Conservation (phyloP, 2,113 vertebrate species). For the Chloebia gouldiae region DNA sequence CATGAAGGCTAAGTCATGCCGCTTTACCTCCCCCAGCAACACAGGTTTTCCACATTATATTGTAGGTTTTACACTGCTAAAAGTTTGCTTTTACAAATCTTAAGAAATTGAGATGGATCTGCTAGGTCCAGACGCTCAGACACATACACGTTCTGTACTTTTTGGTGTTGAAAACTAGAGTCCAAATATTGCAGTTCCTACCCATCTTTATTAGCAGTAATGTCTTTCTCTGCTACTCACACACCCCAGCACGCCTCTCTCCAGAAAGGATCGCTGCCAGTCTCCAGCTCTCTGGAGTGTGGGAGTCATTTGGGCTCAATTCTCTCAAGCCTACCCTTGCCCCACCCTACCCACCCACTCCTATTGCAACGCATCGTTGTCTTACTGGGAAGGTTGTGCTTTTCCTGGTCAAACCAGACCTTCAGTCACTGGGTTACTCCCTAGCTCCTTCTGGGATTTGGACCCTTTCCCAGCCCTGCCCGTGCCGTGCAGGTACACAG, state of each 20-base stretch:
- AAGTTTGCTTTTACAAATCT: not conserved
- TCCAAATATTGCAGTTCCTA: not conserved
- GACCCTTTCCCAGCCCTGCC: conserved; percentile 3
- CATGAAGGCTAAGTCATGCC: not conserved
- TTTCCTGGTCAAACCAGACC: conserved; percentile 53
- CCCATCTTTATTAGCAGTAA: not conserved
- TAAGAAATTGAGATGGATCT: not conserved
- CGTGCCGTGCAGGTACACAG: not conserved
- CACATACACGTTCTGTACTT: not conserved
- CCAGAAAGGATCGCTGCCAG: conserved; percentile 1
- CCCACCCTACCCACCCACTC: conserved; percentile 38
- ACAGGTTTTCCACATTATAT: conserved; percentile 8
- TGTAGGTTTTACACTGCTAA: not conserved
- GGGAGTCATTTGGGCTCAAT: conserved; percentile 44
- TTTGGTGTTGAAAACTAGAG: not conserved
- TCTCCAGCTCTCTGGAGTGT: not conserved
- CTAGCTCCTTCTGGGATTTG: not conserved
- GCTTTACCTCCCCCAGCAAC: not conserved
- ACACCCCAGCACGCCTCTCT: not conserved
- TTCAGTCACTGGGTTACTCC: conserved; percentile 19
- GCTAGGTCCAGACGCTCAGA: not conserved
- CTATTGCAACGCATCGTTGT: not conserved
- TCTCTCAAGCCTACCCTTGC: conserved; percentile 36
- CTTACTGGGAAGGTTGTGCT: not conserved
- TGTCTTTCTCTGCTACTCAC: conserved; percentile 11